Conservation (phyloP, 2,888 invertebrate genomes). For the Caenorhabditis sp. region DNA sequence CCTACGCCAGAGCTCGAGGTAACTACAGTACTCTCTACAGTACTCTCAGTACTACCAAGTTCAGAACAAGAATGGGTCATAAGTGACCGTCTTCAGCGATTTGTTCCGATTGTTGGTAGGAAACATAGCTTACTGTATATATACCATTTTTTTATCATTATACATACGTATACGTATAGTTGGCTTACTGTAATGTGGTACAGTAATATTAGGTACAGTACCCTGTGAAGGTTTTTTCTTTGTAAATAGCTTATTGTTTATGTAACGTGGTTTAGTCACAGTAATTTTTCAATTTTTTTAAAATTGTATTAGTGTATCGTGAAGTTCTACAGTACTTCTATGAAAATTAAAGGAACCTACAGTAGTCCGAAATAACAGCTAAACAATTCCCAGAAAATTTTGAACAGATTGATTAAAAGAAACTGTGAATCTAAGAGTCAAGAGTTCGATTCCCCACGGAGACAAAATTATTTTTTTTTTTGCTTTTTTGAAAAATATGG, state of each 20-base stretch:
- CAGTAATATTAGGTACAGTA: background rate
- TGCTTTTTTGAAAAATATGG: background rate
- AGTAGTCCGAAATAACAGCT: too few species aligned
- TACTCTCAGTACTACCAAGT: background rate
- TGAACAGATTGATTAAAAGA: too few species aligned
- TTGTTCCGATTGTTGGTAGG: constrained; percentile 32
- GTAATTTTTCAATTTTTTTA: too few species aligned
- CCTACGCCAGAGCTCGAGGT: constrained; percentile 91
- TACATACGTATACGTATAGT: too few species aligned
- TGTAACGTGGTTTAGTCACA: too few species aligned
- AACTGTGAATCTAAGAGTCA: too few species aligned
- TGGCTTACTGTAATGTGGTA: background rate
- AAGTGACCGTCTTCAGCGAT: constrained; percentile 37
- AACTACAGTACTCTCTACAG: constrained; percentile 7
- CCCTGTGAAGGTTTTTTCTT: too few species aligned
- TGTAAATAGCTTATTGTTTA: too few species aligned
- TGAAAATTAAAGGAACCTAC: too few species aligned
- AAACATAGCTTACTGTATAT: background rate
- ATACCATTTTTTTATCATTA: background rate
- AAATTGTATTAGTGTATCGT: background rate
- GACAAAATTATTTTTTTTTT: background rate
- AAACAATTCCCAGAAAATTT: too few species aligned
- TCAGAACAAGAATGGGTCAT: constrained; percentile 45
- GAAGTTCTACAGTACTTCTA: background rate
- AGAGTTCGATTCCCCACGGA: too few species aligned